Percentiles rank a stretch among this genome's conserved stretches.
These are phyloP conservation scores for Druceiella hillmani DNA, from an alignment of 2,888 invertebrate genomes.

Conservation along the genomic window DNA sequence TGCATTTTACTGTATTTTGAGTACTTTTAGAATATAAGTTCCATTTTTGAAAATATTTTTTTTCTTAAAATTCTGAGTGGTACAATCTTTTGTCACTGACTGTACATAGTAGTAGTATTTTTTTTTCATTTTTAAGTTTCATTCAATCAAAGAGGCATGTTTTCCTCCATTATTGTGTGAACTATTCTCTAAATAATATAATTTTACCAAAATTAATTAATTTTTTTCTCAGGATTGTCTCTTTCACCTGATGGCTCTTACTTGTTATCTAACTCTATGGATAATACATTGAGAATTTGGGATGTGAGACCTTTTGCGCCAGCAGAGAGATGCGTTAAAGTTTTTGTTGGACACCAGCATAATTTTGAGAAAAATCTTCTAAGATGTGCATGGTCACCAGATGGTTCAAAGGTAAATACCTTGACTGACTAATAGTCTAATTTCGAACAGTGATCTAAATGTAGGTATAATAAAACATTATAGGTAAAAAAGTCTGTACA, in stretches of 20 bases:
- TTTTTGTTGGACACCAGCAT: slow-evolving; percentile 90
- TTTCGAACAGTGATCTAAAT: not conserved
- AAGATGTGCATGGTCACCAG: slow-evolving; percentile 88
- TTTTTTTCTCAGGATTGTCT: slow-evolving; percentile 51
- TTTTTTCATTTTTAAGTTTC: too few species aligned
- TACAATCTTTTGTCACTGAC: too few species aligned
- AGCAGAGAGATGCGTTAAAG: slow-evolving; percentile 87
- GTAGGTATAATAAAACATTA: too few species aligned
- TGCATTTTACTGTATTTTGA: too few species aligned
- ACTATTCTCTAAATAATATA: not conserved
- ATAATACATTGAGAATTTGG: slow-evolving; percentile 93
- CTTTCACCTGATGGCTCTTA: slow-evolving; percentile 84
- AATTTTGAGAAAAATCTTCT: slow-evolving; percentile 97
- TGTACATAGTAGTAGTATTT: too few species aligned
- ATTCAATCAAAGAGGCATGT: too few species aligned
- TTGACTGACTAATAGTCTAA: not conserved
- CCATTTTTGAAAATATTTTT: too few species aligned
- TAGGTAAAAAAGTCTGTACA: too few species aligned
- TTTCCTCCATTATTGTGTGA: not conserved
- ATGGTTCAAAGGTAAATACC: slow-evolving; percentile 75
- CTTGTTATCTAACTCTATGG: slow-evolving; percentile 94
- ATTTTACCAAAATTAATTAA: slow-evolving; percentile 1
- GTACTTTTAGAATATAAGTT: too few species aligned
- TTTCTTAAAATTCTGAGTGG: too few species aligned
- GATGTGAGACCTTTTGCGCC: slow-evolving; percentile 95